Evolutionary conservation across 2,797 vertebrate species (phyloP).

Genomic region (Premnoplex brunnescens): DNA sequence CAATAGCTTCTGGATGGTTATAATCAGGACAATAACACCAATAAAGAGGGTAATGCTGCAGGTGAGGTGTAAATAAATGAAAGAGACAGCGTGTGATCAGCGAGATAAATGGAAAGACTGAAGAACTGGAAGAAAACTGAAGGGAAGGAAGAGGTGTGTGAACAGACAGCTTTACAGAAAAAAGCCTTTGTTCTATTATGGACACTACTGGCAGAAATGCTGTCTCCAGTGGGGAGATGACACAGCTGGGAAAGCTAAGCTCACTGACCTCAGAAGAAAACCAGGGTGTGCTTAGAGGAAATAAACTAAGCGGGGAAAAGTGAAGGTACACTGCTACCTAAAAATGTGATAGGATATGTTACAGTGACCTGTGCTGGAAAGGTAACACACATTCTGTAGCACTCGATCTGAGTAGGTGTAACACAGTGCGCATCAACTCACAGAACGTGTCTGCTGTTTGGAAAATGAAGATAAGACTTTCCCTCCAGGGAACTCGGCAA

Average conservation of each 20-base stretch:
- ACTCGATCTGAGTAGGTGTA: background rate
- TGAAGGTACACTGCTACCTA: background rate
- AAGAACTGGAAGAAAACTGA: background rate
- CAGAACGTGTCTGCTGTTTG: background rate
- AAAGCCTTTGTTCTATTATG: background rate
- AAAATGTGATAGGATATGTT: background rate
- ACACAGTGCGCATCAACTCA: background rate
- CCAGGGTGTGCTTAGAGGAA: background rate
- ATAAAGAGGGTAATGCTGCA: background rate
- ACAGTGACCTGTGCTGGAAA: background rate
- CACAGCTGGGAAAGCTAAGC: background rate
- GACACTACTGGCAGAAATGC: slow-evolving; percentile 10
- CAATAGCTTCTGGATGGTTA: background rate
- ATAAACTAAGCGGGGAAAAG: background rate
- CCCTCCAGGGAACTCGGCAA: background rate
- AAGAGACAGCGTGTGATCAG: background rate
- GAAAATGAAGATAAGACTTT: background rate
- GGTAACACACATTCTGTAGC: background rate
- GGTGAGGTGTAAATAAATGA: background rate
- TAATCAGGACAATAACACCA: background rate
- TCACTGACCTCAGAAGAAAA: background rate
- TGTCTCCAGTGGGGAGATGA: background rate
- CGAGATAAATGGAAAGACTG: background rate
- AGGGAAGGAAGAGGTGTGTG: background rate
- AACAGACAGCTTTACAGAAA: slow-evolving; percentile 10